Evolutionary conservation across 2,888 invertebrate species (phyloP).

Genomic region (Elmis aenea): DNA sequence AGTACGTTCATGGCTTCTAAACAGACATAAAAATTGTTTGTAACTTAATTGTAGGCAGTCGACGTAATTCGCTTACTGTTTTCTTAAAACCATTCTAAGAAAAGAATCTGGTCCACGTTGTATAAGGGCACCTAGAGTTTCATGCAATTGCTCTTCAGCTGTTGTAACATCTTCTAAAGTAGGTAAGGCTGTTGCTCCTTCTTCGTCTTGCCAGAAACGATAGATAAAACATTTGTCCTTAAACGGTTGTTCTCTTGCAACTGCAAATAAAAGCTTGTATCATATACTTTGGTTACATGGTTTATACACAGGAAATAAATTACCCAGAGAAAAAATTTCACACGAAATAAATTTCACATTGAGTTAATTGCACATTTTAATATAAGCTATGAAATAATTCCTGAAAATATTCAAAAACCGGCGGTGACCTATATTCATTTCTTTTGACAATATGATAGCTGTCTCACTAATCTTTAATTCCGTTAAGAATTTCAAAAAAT

Average conservation of each 20-base stretch:
- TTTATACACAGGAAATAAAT: background rate
- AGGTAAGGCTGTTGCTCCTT: constrained; percentile 52
- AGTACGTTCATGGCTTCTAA: constrained; percentile 68
- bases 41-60: background rate
- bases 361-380: too few relatives aligned
- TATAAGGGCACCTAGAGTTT: constrained; percentile 60
- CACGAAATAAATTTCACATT: too few relatives aligned
- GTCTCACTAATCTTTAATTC: too few relatives aligned
- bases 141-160: constrained; percentile 65
- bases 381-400: too few relatives aligned
- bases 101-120: constrained; percentile 74
- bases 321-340: too few relatives aligned
- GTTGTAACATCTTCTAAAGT: constrained; percentile 56
- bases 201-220: constrained; percentile 72
- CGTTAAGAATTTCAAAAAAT: too few relatives aligned
- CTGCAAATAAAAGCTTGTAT: constrained; percentile 47
- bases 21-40: constrained; percentile 5
- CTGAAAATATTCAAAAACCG: too few relatives aligned
- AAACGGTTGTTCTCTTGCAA: constrained; percentile 73
- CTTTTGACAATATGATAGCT: too few relatives aligned
- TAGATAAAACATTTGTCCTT: constrained; percentile 79
- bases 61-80: too few relatives aligned
- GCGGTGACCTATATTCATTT: too few relatives aligned
- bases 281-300: background rate
- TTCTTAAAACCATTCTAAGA: constrained; percentile 73